Base-by-base conservation (phyloP, 2,888 invertebrate genomes). In the Drosophila quinaria region DNA sequence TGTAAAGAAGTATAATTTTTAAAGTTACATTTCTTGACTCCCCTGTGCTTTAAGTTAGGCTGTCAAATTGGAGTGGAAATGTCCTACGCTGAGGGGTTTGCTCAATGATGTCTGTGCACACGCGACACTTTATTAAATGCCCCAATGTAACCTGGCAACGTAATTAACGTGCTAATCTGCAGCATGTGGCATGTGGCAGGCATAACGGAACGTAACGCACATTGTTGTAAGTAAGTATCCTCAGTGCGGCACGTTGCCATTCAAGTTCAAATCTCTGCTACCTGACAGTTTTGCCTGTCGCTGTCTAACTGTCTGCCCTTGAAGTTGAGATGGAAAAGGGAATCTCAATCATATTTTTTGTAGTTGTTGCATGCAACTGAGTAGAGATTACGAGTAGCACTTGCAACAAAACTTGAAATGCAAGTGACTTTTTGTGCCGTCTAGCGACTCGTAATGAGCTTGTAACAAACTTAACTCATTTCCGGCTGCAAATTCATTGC, bases 381-480 rank as follows among this genome's bases (percentile, higher is more conserved):
- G 22, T 1, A 13, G 41, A 29, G 31, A 59, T 29, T 29, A 29
- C 29, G 29, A 29, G 29, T 59, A 47, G 22, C 10, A 35, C 25
- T 50, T 54, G 39, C 15, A 51, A 39, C n/a, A 52, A 58, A 58
- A 60, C 42, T 55, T 22, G 35, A 56, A 55, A 55, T 64, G 51
- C 49, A 44, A 17, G n/a, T 42, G 41, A 35, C 31, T 61, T 55
- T 46, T 68, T 50, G 22, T 55, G 42, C 44, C 55, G 46, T 37
- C 54, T 64, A 33, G 29, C 42, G 31, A 11, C 33, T 49, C 35
- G 25, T 74, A 77, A 77, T 78, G 79, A 79, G 64, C 67, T 70
- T 49, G 58, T 41, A 42, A 60, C 25, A 62, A 74, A 74, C 66
- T 78, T 78, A 76, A 61, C 74, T 78, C 61, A 78, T 76, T 76